Base-by-base conservation (phyloP, 2,888 invertebrate species). In the Eupithecia dodoneata region DNA sequence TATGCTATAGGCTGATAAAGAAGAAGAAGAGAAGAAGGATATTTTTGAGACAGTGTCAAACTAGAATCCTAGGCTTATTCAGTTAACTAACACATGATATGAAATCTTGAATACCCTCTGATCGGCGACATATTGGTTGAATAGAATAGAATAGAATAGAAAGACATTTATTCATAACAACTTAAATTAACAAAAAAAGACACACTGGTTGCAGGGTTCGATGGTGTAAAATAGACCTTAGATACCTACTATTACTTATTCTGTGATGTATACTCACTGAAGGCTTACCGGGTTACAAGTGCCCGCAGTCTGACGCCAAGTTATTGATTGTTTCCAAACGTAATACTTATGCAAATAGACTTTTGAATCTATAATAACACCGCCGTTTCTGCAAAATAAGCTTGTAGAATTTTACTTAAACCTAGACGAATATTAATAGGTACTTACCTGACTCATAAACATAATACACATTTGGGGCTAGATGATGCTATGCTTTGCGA, bases 211-310 rank as follows among this genome's bases (percentile, higher is more conserved):
- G 30, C 30, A 30, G 30, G 30, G 30, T 30, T 30, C 1, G 30
- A 30, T 30, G 1, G 59, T 18, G 15, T 59, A 59, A 18, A 18
- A 18, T 6, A 9, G 55, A n/a, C 55, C n/a, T 55, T 7, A n/a
- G n/a, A 55, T 15, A 55, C 55, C 55, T 55, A 55, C 55, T 55
- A n/a, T 55, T 55, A 55, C 15, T 55, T 63, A 59, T 59, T 59
- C 18, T 18, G 59, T 18, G 30, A 63, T 63, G 63, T 63, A 7
- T 2, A 15, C 7, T 0, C 3, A 15, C 49, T 15, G 30, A 63
- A 18, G 63, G 63, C 63, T 30, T 63, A 63, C 15, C 49, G 13
- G 15, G 49, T 52, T 52, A 5, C 15, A 52, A 52, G 49, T 15
- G 13, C 49, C 4, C 10, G 15, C 5, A 18, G 63, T 2, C 10